Conservation (phyloP, 2,797 vertebrate species). For the Mormyrus proboscirostris region DNA sequence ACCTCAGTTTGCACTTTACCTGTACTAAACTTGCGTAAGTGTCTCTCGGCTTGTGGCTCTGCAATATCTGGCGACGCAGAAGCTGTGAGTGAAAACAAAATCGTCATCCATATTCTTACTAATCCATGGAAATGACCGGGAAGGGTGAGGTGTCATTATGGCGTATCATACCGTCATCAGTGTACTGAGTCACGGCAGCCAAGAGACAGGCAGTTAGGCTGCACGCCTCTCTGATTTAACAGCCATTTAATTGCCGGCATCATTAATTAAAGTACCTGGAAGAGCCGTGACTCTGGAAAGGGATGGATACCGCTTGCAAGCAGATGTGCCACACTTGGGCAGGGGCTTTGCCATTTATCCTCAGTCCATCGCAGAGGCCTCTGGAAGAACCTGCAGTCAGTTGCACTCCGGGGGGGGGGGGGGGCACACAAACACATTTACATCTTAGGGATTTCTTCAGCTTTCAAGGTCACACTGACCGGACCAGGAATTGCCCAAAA, state of each 20-base stretch:
- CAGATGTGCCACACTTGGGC: neutral
- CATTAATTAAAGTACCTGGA: conserved; percentile 37
- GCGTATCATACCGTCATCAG: conserved; percentile 22
- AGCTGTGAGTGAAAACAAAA: neutral
- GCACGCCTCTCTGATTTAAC: conserved; percentile 4
- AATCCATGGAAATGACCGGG: conserved; percentile 26
- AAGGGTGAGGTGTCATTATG: conserved; percentile 27
- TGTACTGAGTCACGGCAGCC: conserved; percentile 8
- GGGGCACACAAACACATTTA: conserved; percentile 3
- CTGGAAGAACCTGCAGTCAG: neutral
- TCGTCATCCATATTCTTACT: conserved; percentile 22
- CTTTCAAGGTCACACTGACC: conserved; percentile 15
- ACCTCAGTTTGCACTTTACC: neutral
- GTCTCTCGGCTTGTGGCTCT: neutral
- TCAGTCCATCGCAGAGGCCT: neutral
- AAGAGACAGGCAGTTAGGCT: neutral
- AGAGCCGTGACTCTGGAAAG: conserved; percentile 28
- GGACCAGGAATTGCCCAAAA: conserved; percentile 17
- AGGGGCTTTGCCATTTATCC: neutral
- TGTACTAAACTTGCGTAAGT: neutral
- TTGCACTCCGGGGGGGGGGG: neutral
- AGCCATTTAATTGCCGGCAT: conserved; percentile 29
- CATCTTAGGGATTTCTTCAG: conserved; percentile 11
- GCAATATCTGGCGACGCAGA: neutral
- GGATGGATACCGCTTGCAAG: neutral